phyloP scores from a whole-genome alignment of 2,888 invertebrate species.

The Eueremaeus valkanovi region DNA sequence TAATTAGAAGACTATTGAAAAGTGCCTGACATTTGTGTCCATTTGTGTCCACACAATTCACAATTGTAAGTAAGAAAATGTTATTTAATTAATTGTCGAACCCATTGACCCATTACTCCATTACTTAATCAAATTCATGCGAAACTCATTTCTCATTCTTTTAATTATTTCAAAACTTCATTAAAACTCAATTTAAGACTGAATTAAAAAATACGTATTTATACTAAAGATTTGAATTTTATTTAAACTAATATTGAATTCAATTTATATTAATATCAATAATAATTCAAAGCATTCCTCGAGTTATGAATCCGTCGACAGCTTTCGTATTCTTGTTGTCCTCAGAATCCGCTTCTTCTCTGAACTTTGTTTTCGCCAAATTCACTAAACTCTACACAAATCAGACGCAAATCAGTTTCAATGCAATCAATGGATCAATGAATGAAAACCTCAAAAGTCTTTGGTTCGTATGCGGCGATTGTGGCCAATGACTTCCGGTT shows the following conservation, averaged over 20 bases:
- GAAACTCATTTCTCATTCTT: too few species aligned
- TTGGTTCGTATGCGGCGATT: conserved; percentile 53
- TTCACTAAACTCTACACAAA: conserved; percentile 45
- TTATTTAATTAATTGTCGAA: too few species aligned
- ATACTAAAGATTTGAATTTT: neutral
- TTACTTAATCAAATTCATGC: too few species aligned
- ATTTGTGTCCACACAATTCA: too few species aligned
- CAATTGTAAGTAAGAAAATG: too few species aligned
- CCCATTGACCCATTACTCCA: too few species aligned
- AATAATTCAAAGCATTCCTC: conserved; percentile 45
- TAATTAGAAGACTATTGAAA: too few species aligned
- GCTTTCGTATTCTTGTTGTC: conserved; percentile 24
- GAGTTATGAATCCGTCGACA: conserved; percentile 43
- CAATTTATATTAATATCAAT: neutral
- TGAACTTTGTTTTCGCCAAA: conserved; percentile 41
- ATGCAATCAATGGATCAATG: neutral
- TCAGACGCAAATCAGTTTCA: neutral
- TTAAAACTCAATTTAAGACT: too few species aligned
- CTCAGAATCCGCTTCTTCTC: conserved; percentile 41
- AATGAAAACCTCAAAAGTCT: conserved; percentile 51
- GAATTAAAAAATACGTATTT: conserved; percentile 9
- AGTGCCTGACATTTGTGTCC: too few species aligned
- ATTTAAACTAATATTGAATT: neutral
- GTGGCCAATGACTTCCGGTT: conserved; percentile 51
- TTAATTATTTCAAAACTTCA: too few species aligned